Percentiles rank a stretch among this genome's conserved stretches.
These are phyloP conservation scores for Thripadectes ignobilis DNA, from an alignment of 2,797 vertebrate species.

Conservation along the genomic window DNA sequence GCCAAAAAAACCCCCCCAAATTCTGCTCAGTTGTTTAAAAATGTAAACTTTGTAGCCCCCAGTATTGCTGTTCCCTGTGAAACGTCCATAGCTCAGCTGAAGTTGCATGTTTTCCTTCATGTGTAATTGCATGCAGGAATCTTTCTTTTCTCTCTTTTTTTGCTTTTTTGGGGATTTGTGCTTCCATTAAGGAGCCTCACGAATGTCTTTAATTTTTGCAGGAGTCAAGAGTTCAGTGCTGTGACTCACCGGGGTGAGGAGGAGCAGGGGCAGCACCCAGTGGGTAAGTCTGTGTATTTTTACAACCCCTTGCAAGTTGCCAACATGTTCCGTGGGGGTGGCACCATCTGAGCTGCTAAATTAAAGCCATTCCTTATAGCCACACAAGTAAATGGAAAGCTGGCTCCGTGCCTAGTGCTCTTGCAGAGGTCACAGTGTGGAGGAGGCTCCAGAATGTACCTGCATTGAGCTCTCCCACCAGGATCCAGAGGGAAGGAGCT, in stretches of 20 bases:
- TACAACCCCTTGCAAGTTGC: background rate
- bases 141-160: background rate
- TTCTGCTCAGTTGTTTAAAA: constrained; percentile 75
- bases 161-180: background rate
- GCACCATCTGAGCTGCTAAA: constrained; percentile 44
- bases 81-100: constrained; percentile 75
- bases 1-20: constrained; percentile 37
- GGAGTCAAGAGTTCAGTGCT: constrained; percentile 16
- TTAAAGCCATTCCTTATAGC: background rate
- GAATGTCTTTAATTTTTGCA: constrained; percentile 64
- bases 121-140: constrained; percentile 87
- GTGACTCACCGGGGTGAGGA: background rate
- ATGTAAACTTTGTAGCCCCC: constrained; percentile 59
- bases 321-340: background rate
- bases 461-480: background rate
- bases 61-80: constrained; percentile 64
- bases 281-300: constrained; percentile 60
- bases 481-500: background rate
- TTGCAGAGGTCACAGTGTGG: rapidly evolving
- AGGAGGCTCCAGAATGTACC: background rate
- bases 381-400: background rate
- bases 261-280: constrained; percentile 9
- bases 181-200: constrained; percentile 40
- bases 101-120: constrained; percentile 90
- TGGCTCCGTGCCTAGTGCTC: rapidly evolving